Evolutionary conservation across 2,113 vertebrate species (phyloP).

Genomic region (Epinephelus cyanopodus): DNA sequence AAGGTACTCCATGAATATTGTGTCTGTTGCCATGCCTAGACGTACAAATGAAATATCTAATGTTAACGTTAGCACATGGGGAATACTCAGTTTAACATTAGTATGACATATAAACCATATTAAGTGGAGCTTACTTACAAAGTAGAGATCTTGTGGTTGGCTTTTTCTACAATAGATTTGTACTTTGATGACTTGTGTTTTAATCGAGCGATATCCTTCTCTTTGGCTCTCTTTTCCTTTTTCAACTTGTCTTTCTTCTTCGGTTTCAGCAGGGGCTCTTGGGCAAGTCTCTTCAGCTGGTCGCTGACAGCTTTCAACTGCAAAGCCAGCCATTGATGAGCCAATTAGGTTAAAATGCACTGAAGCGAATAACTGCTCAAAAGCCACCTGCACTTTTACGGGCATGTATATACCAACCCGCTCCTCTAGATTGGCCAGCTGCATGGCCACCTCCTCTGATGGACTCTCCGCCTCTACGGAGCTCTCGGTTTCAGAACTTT

Average conservation of each 20-base stretch:
- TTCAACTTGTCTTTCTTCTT: constrained; percentile 87
- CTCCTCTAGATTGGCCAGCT: constrained; percentile 85
- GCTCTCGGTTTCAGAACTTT: constrained; percentile 79
- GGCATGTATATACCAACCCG: constrained; percentile 79
- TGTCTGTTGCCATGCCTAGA: constrained; percentile 81
- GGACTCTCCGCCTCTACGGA: constrained; percentile 84
- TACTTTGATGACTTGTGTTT: constrained; percentile 65
- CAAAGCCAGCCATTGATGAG: constrained; percentile 29
- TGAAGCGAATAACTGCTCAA: constrained; percentile 3
- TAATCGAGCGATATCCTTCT: constrained; percentile 69
- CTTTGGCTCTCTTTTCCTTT: constrained; percentile 75
- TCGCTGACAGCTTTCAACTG: constrained; percentile 89
- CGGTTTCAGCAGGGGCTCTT: constrained; percentile 80
- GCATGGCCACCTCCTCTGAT: constrained; percentile 74
- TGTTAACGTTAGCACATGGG: neutral
- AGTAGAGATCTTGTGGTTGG: constrained; percentile 76
- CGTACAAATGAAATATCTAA: constrained; percentile 1
- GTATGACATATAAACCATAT: neutral
- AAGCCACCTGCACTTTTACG: constrained; percentile 1
- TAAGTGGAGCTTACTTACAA: constrained; percentile 79
- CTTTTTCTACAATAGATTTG: constrained; percentile 70
- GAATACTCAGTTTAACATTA: neutral
- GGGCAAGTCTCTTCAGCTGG: constrained; percentile 86
- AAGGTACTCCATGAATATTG: constrained; percentile 43
- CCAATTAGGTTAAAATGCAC: constrained; percentile 1